These are phyloP conservation scores for Mizuhopecten yessoensis DNA, from an alignment of 1,140 invertebrate species.

Conservation along the genomic window DNA sequence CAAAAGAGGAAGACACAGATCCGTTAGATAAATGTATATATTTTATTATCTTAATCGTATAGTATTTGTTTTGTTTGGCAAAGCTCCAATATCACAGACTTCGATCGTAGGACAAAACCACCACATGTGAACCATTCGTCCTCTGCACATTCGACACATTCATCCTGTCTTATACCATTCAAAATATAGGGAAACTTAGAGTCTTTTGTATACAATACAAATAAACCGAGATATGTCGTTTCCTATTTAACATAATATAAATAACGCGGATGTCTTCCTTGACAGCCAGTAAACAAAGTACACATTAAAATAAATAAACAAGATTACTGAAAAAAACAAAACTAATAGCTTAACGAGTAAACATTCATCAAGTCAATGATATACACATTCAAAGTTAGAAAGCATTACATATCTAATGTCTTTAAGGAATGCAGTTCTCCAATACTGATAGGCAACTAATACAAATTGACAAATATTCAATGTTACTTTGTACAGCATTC, in stretches of 20 bases:
- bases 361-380: not conserved
- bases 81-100: slow-evolving; percentile 25
- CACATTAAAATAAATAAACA: slow-evolving; percentile 8
- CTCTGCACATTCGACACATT: not conserved
- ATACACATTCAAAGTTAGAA: not conserved
- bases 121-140: slow-evolving; percentile 4
- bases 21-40: not conserved
- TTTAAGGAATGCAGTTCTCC: not conserved
- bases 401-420: not conserved
- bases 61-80: slow-evolving; percentile 27
- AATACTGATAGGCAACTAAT: slow-evolving; percentile 8
- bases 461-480: not conserved
- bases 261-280: not conserved
- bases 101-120: not conserved
- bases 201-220: not conserved
- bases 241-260: not conserved
- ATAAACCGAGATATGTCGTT: not conserved
- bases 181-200: not conserved
- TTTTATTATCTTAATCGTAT: slow-evolving; percentile 34
- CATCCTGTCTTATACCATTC: not conserved
- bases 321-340: not conserved
- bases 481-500: too few species aligned
- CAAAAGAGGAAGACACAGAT: slow-evolving; percentile 8
- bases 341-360: not conserved
- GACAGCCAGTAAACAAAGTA: not conserved